Evolutionary conservation across 2,888 invertebrate species (phyloP).

Genomic region (Erebia palarica): DNA sequence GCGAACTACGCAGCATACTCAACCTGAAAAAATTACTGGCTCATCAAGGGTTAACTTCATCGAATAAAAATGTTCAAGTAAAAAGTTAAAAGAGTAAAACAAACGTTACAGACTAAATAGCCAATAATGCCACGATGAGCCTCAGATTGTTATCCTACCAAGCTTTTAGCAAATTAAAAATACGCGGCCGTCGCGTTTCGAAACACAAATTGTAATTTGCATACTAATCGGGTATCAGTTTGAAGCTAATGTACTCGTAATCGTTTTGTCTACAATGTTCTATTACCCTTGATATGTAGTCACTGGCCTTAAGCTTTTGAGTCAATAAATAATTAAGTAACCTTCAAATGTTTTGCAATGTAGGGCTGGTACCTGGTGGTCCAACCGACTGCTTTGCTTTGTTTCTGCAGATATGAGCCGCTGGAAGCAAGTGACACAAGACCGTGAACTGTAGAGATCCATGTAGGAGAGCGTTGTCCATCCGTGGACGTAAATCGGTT

Average conservation of each 20-base stretch:
- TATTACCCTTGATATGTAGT: background rate
- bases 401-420: too few species aligned
- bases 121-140: slow-evolving; percentile 16
- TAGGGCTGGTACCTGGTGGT: too few species aligned
- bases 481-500: too few species aligned
- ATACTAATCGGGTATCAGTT: slow-evolving; percentile 10
- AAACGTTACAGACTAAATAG: slow-evolving; percentile 3
- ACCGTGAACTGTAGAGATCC: too few species aligned
- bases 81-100: slow-evolving; percentile 1
- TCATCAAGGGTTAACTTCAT: too few species aligned
- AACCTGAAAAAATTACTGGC: too few species aligned
- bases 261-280: slow-evolving; percentile 13
- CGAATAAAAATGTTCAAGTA: background rate
- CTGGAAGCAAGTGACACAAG: too few species aligned
- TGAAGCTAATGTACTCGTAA: slow-evolving; percentile 5
- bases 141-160: slow-evolving; percentile 21
- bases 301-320: background rate
- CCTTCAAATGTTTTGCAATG: too few species aligned
- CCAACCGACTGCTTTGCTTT: too few species aligned
- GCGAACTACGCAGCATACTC: too few species aligned
- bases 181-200: slow-evolving; percentile 41
- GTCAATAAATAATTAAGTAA: too few species aligned
- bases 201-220: slow-evolving; percentile 19
- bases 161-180: slow-evolving; percentile 81
- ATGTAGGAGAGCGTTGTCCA: too few species aligned